Base-by-base conservation (phyloP, 1,140 invertebrate species). In the Trichonephila clavata region DNA sequence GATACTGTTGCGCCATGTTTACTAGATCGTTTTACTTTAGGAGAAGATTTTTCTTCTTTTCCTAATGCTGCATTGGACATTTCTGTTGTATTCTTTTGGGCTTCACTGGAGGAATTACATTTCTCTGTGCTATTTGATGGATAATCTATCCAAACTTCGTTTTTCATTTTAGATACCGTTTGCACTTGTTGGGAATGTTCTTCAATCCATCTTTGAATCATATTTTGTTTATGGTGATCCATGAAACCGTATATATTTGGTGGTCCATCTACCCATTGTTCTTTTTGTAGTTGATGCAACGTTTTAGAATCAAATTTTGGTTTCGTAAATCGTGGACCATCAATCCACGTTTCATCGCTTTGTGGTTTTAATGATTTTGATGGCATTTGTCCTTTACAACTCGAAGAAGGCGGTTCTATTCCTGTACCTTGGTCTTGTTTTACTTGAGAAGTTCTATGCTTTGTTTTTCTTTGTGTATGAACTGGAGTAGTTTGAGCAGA, bases 201-300 rank as follows among this genome's bases (percentile, higher is more conserved):
- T 96, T 98, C 98, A 0, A 99, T 98, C 98, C 98, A 99, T 95
- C 98, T 97, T 71, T 98, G 96, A 59, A 99, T 98, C 98, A 99
- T 99, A 94, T 97, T 97, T 95, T 98, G 98, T 95, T 98, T 98
- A 94, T 98, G 98, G 95, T 97, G 97, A 95, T 98, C 98, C 98
- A 98, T 98, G 95, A 98, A 98, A 13, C 98, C 98, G 95, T 95
- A 95, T 59, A 94, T 95, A 61, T 90, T 90, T 68, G 92, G 94
- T 14, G 98, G 98, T 0, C 98, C 98, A 96, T 99, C 98, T 81
- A 99, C 98, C 98, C 98, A 99, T 1, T 98, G 99, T 96, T 98
- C 97, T 95, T 98, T 97, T 95, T 98, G 97, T 94, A 98, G 96
- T 59, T 95, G 94, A 39, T 95, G 95, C 2, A 94, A 88, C 5